A percentile compares a stretch with the other conserved stretches of the same genome.
phyloP scores from a whole-genome alignment of 2,888 invertebrate genomes.

The Atethmia centrago region DNA sequence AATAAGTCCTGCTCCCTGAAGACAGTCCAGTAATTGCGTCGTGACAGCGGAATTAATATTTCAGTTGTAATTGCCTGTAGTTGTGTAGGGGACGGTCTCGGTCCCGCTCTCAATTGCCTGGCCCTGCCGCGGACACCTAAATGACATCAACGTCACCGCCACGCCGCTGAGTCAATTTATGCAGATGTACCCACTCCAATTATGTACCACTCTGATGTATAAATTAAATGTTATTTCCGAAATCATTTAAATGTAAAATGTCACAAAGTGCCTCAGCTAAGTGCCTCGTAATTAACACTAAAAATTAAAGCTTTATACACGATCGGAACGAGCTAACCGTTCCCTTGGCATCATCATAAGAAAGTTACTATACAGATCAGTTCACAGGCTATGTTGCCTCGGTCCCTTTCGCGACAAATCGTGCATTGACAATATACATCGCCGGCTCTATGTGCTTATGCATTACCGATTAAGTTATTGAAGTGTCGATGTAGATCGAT shows the following conservation, averaged over 20 bases:
- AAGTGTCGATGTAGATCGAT: constrained; percentile 31
- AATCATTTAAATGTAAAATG: constrained; percentile 33
- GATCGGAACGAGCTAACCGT: constrained; percentile 48
- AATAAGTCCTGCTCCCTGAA: constrained; percentile 8
- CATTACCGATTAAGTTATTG: constrained; percentile 28
- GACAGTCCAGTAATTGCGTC: constrained; percentile 17
- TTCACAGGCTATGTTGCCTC: constrained; percentile 71
- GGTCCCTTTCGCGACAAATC: constrained; percentile 39
- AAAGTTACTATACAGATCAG: constrained; percentile 72
- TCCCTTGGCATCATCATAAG: constrained; percentile 68
- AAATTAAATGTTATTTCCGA: constrained; percentile 32
- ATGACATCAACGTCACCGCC: constrained; percentile 54
- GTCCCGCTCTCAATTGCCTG: constrained; percentile 33
- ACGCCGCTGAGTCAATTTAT: constrained; percentile 49
- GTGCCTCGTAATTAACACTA: constrained; percentile 59
- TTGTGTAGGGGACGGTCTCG: constrained; percentile 27
- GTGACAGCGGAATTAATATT: constrained; percentile 43
- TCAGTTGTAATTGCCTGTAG: constrained; percentile 39
- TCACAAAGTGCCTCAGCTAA: constrained; percentile 40
- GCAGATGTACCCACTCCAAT: constrained; percentile 47
- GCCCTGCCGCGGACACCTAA: constrained; percentile 54
- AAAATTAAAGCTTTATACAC: constrained; percentile 70
- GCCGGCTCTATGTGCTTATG: constrained; percentile 7
- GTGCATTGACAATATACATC: constrained; percentile 32
- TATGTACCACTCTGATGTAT: constrained; percentile 30